Evolutionary conservation across 1,140 invertebrate genomes (phyloP).

Genomic region (Gerris buenoi): DNA sequence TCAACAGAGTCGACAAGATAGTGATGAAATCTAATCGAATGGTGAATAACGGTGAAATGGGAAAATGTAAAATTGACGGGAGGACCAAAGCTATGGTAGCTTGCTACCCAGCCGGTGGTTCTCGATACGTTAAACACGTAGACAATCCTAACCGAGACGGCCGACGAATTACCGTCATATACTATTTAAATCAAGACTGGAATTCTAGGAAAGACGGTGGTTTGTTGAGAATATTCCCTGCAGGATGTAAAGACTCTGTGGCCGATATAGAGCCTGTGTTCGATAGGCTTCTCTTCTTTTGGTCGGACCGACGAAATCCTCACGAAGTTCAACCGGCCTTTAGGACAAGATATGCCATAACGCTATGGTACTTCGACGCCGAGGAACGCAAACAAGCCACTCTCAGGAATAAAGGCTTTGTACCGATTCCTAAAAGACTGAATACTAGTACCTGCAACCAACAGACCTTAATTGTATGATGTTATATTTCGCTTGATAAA

Average conservation of each 20-base stretch:
- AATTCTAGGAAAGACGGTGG: constrained; percentile 40
- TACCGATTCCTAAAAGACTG: background rate
- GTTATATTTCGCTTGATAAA: no score
- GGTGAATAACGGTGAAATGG: constrained; percentile 63
- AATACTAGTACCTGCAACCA: background rate
- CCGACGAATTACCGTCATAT: constrained; percentile 85
- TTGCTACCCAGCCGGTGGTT: constrained; percentile 82
- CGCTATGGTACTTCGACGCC: constrained; percentile 88
- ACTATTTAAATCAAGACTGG: constrained; percentile 47
- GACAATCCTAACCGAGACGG: constrained; percentile 95
- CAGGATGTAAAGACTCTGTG: constrained; percentile 59
- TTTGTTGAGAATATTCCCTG: constrained; percentile 74
- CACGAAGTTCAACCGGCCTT: constrained; percentile 89
- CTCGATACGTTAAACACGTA: constrained; percentile 89
- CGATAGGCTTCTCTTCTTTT: constrained; percentile 89
- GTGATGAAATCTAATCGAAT: constrained; percentile 61
- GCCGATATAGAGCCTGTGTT: constrained; percentile 86
- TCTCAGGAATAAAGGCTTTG: background rate
- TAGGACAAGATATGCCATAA: constrained; percentile 57
- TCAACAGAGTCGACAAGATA: constrained; percentile 62
- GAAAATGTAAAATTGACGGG: constrained; percentile 68
- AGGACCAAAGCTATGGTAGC: constrained; percentile 94
- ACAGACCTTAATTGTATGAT: no score
- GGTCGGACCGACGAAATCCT: constrained; percentile 90
- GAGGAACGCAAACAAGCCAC: constrained; percentile 37